Evolutionary conservation across 2,888 invertebrate species (phyloP), one percentile per base, ranked within the genome.

Genomic region (Liodrosophila aerea): DNA sequence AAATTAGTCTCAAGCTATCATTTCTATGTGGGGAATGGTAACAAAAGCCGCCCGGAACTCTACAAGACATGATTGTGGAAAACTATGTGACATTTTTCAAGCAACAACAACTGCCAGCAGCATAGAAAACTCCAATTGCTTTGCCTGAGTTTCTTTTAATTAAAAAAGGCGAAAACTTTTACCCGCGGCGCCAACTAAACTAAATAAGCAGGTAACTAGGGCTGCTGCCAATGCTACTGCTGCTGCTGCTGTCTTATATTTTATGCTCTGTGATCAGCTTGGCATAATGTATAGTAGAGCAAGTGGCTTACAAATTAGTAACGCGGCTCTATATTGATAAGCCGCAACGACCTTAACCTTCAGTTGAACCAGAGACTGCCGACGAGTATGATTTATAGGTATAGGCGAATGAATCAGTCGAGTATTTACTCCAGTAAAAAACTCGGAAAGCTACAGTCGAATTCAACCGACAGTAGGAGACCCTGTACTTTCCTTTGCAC

Each of bases 21-120:
- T 80, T 73, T 76, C 80, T 71, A 81, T 66, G 72, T 86, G 84
- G 78, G 77, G 73, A 83, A 81, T 84, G 65, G 82, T 84, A 81
- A 86, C 84, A 80, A 84, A 76, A 73, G 61, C 58, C 34, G 58
- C 47, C 69, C 69, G 69, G 69, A 70, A 70, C 69, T 70, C 69
- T 4, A 2, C 22, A 5, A 22, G 53, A 37, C 37, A 30, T 58
- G 69, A 68, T 70, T 45, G 64, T 67, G 61, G 59, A 63, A 67
- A 66, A 75, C 76, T 70, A 73, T 73, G 69, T 73, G 72, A 73
- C 76, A 73, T 61, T 73, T 66, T 61, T 56, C 58, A 15, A 37
- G 16, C 22, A 5, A 16, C 51, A 63, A 11, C 45, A 36, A 33
- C 39, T 41, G 7, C 44, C 51, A 69, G 7, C 50, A 54, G 18